These are phyloP conservation scores for Lethocerus indicus DNA, from an alignment of 1,140 invertebrate genomes.

Conservation along the genomic window DNA sequence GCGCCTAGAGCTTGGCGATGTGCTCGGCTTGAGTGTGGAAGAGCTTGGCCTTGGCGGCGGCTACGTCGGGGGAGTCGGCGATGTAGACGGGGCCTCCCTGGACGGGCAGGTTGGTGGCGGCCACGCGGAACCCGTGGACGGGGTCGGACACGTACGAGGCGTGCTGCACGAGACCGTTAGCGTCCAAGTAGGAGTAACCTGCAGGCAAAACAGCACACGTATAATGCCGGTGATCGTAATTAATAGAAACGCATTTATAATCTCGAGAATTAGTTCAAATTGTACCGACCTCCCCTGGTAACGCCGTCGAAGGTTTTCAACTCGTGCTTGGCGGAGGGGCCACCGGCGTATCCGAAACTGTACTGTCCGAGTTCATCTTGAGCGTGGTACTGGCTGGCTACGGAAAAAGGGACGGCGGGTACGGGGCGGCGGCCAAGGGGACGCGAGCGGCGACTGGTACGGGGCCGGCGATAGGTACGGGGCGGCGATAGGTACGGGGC, in stretches of 20 bases:
- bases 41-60: constrained; percentile 35
- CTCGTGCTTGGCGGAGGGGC: constrained; percentile 32
- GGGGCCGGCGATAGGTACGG: not conserved
- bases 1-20: constrained; percentile 7
- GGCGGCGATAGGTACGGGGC: not conserved
- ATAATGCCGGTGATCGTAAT: too few species aligned
- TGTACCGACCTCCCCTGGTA: constrained; percentile 42
- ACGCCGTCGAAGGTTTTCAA: constrained; percentile 38
- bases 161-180: constrained; percentile 42
- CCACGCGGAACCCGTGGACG: constrained; percentile 40
- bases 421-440: constrained; percentile 8
- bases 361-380: constrained; percentile 12
- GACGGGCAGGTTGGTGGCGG: constrained; percentile 38
- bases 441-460: constrained; percentile 3
- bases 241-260: too few species aligned
- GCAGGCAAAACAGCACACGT: not conserved
- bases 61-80: constrained; percentile 38
- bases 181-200: constrained; percentile 48
- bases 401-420: constrained; percentile 16
- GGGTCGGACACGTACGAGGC: constrained; percentile 47
- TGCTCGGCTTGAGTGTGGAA: constrained; percentile 21
- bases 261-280: too few species aligned
- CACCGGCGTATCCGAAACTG: constrained; percentile 19
- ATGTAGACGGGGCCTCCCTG: constrained; percentile 23
- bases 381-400: constrained; percentile 9